phyloP scores from a whole-genome alignment of 2,113 vertebrate species.

The Cisticola juncidis region DNA sequence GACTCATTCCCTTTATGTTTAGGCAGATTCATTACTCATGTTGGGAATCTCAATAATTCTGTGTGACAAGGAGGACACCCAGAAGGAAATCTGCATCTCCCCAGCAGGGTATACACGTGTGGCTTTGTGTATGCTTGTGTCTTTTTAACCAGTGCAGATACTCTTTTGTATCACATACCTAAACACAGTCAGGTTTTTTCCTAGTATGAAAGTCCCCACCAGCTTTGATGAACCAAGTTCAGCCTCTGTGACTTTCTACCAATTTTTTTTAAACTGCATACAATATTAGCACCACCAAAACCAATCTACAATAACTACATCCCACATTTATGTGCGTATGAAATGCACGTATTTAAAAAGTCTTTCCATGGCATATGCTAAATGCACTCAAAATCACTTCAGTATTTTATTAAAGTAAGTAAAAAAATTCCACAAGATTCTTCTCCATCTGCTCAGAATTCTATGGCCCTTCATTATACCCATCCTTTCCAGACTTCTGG shows the following conservation, averaged over 20 bases:
- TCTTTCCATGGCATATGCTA: neutral
- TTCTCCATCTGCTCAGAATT: neutral
- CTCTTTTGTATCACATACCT: fast-evolving
- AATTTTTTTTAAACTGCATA: neutral
- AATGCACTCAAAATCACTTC: neutral
- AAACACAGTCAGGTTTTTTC: neutral
- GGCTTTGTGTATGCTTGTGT: neutral
- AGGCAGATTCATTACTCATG: neutral
- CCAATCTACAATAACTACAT: neutral
- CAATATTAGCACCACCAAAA: neutral
- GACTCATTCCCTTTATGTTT: neutral
- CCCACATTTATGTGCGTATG: too few species aligned
- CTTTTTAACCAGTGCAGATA: neutral
- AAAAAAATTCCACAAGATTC: neutral
- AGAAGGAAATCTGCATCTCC: neutral
- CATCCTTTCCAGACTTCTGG: neutral
- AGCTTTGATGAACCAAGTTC: neutral
- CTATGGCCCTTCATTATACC: neutral
- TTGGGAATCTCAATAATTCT: neutral
- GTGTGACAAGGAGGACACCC: neutral
- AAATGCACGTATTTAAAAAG: neutral
- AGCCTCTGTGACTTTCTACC: neutral
- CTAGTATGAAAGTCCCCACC: neutral
- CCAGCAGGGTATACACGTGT: neutral
- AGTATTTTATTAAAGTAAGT: neutral